These are phyloP conservation scores for Drosophila meridiana DNA, from an alignment of 2,888 invertebrate species.

Conservation along the genomic window DNA sequence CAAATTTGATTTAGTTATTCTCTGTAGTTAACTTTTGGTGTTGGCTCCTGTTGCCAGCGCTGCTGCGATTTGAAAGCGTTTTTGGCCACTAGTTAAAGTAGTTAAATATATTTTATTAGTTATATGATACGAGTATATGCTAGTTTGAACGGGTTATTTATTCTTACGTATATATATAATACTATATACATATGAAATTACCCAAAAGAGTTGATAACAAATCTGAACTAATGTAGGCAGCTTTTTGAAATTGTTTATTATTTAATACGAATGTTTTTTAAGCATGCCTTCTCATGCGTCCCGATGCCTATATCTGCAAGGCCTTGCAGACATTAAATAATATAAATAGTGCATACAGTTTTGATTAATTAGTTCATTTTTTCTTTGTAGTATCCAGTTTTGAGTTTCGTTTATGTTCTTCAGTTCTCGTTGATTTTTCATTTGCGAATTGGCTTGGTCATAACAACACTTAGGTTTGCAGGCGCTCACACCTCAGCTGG, in stretches of 20 bases:
- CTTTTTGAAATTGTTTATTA: constrained; percentile 36
- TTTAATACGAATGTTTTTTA: constrained; percentile 43
- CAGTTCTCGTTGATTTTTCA: constrained; percentile 37
- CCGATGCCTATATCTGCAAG: neutral
- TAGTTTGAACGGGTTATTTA: constrained; percentile 25
- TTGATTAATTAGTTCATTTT: constrained; percentile 14
- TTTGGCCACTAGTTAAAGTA: constrained; percentile 56
- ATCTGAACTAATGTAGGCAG: constrained; percentile 36
- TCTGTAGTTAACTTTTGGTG: constrained; percentile 47
- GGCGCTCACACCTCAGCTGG: constrained; percentile 37
- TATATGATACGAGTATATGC: constrained; percentile 31
- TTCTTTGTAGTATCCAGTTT: constrained; percentile 36
- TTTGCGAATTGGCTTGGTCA: constrained; percentile 56
- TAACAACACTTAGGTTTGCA: constrained; percentile 44
- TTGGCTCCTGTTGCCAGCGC: constrained; percentile 55
- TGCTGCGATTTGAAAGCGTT: constrained; percentile 49
- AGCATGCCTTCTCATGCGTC: constrained; percentile 51
- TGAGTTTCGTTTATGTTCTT: constrained; percentile 10
- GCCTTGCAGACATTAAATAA: neutral
- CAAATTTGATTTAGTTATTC: constrained; percentile 15
- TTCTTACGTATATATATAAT: neutral
- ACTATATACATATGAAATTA: constrained; percentile 1
- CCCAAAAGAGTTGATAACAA: neutral
- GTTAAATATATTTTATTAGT: constrained; percentile 27
- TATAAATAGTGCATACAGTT: constrained; percentile 6